Evolutionary conservation across 1,140 invertebrate genomes (phyloP), one percentile per base, ranked within the genome.

Genomic region (Drosophila miranda): DNA sequence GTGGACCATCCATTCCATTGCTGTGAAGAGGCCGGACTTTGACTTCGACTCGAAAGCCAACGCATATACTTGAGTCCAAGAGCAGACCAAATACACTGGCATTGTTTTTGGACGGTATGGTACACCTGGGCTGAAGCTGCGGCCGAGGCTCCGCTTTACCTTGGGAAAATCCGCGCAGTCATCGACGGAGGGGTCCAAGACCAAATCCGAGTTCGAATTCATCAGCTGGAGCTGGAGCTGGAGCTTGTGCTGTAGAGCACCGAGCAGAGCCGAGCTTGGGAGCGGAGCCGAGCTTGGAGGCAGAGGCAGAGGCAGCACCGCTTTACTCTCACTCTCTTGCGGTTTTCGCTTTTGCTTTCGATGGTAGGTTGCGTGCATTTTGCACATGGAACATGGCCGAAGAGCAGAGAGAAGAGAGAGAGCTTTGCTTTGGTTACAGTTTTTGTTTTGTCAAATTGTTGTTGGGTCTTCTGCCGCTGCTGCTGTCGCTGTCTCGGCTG

Each of bases 101-200:
- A 59, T 26, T 59, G 61, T 61, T 63, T 64, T 64, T n/a, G 58
- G 44, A 46, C 49, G 21, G 30, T 46, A 11, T 28, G 26, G 16
- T 8, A 7, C 49, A 19, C 43, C 44, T 53, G 58, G 44, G 54
- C 54, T 66, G 61, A 67, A 34, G 60, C 64, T 68, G 64, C 34
- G 62, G 11, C 34, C 34, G 34, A 38, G 34, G 34, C 34, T 13
- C 26, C 43, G 9, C 56, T 48, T 84, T 87, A 87, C 82, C 82
- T 87, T 87, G 82, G 82, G 82, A 87, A 87, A 87, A 87, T 87
- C 82, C 82, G 82, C 79, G 75, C 74, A 82, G 82, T 87, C 82
- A 82, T 78, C 78, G 71, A 49, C 54, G 50, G 34, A 13, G 34
- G 34, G 11, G 59, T 62, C 59, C 77, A 62, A 84, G 66, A 71